A percentile compares a stretch with the other conserved stretches of the same genome.
phyloP scores from a whole-genome alignment of 2,113 vertebrate species.

The Microtus richardsoni region DNA sequence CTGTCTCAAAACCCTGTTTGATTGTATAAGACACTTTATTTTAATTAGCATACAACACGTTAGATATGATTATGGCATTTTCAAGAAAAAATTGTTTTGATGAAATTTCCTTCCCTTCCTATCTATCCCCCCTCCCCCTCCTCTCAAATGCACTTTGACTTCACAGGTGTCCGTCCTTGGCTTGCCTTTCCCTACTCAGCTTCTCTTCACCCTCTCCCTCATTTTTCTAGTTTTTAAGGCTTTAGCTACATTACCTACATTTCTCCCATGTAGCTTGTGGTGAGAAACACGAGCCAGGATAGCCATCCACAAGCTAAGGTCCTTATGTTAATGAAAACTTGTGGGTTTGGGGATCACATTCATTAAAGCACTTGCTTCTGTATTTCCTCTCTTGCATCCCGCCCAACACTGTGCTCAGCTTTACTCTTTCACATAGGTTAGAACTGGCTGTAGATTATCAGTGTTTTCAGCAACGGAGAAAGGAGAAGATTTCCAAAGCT shows the following conservation, averaged over 20 bases:
- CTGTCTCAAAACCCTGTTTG: neutral
- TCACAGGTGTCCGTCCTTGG: neutral
- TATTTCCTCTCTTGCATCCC: neutral
- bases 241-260: neutral
- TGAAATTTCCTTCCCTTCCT: no score
- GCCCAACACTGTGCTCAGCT: neutral
- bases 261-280: neutral
- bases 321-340: neutral
- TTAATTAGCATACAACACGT: neutral
- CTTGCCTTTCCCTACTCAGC: no score
- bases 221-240: neutral
- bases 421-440: neutral
- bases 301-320: neutral
- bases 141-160: neutral
- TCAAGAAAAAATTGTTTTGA: neutral
- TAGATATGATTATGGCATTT: neutral
- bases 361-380: neutral
- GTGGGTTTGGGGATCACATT: neutral
- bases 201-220: neutral
- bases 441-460: neutral
- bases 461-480: neutral
- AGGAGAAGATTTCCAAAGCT: neutral
- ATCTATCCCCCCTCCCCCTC: fast-evolving
- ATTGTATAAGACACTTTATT: neutral
- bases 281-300: no score